Percentiles rank a stretch among this genome's conserved stretches.
These are phyloP conservation scores for Drosophila paranaensis DNA, from an alignment of 2,888 invertebrate species.

Conservation along the genomic window DNA sequence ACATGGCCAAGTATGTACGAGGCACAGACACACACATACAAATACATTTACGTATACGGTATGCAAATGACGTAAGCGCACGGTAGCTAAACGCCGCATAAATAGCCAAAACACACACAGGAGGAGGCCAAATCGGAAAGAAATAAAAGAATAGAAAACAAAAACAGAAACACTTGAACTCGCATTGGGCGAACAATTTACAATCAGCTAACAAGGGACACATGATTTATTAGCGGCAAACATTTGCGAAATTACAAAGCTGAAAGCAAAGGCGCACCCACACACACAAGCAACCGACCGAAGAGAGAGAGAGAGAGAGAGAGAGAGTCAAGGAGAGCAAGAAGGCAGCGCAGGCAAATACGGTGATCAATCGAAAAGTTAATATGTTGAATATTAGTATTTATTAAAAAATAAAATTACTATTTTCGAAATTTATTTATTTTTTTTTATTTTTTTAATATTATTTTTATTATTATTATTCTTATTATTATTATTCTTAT, in stretches of 20 bases:
- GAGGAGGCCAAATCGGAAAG: slow-evolving; percentile 36
- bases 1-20: slow-evolving; percentile 65
- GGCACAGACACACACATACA: slow-evolving; percentile 15
- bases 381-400: neutral
- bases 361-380: slow-evolving; percentile 1
- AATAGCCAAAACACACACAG: slow-evolving; percentile 39
- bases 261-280: slow-evolving; percentile 42
- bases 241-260: slow-evolving; percentile 70
- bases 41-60: slow-evolving; percentile 19
- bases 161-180: slow-evolving; percentile 26
- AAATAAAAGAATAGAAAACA: neutral
- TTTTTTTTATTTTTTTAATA: no score
- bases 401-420: neutral
- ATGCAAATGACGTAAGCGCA: slow-evolving; percentile 70
- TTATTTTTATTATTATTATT: no score
- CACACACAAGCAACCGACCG: slow-evolving; percentile 13
- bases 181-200: slow-evolving; percentile 42
- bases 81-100: slow-evolving; percentile 54
- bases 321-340: neutral
- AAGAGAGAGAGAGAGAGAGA: slow-evolving; percentile 5
- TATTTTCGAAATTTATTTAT: no score
- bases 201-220: slow-evolving; percentile 45
- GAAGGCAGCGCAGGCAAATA: slow-evolving; percentile 3
- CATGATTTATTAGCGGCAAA: slow-evolving; percentile 68
- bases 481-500: no score